Evolutionary conservation across 2,888 invertebrate species (phyloP).

Genomic region (Lagria hirta): DNA sequence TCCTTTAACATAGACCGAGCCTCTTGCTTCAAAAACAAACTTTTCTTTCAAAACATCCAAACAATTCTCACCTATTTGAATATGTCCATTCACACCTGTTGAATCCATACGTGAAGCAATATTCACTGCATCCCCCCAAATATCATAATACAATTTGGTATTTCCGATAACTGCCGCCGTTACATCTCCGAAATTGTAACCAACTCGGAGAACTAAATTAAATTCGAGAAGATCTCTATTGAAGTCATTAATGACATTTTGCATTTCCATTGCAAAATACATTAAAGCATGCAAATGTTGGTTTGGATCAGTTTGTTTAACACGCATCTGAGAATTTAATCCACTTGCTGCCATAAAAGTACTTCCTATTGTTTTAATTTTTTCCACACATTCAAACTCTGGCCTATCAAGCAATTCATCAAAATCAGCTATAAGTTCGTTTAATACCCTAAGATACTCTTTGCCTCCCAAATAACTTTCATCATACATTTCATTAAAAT

Average conservation of each 20-base stretch:
- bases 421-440: conserved; percentile 94
- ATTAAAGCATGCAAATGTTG: conserved; percentile 84
- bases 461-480: conserved; percentile 94
- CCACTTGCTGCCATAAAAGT: conserved; percentile 98
- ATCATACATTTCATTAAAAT: conserved; percentile 97
- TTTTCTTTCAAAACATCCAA: conserved; percentile 67
- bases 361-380: conserved; percentile 96
- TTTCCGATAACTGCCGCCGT: conserved; percentile 97
- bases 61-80: conserved; percentile 80
- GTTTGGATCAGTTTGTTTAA: conserved; percentile 67
- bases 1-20: conserved; percentile 93
- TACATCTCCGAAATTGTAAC: conserved; percentile 92
- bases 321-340: conserved; percentile 77
- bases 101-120: conserved; percentile 97
- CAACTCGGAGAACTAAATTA: conserved; percentile 82
- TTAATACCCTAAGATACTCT: conserved; percentile 91
- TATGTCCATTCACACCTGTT: conserved; percentile 83
- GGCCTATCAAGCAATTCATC: conserved; percentile 85
- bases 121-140: conserved; percentile 98
- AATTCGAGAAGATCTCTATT: conserved; percentile 89
- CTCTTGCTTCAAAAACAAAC: conserved; percentile 90
- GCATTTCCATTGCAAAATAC: conserved; percentile 93
- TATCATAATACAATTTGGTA: conserved; percentile 93
- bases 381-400: conserved; percentile 86
- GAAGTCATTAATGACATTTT: conserved; percentile 82